These are phyloP conservation scores for Plumapathes pennacea DNA, from an alignment of 92 coral and sea anemone species.

Conservation along the genomic window DNA sequence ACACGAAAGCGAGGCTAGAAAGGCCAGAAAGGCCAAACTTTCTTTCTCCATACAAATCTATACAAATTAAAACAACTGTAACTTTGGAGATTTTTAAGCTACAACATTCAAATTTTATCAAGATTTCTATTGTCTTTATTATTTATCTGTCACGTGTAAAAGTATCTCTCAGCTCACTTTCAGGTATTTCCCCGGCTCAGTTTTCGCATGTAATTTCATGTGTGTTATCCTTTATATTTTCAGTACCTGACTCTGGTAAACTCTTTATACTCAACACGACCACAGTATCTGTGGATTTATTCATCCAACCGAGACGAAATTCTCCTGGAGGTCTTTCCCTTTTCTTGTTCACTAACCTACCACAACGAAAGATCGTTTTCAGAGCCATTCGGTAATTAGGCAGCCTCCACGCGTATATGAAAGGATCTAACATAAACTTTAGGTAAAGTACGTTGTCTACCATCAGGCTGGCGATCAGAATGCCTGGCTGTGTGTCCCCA, in stretches of 20 bases:
- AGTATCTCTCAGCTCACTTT: no score
- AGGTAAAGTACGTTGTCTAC: constrained; percentile 3
- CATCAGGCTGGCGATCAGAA: not conserved
- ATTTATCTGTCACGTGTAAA: no score
- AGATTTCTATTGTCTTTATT: no score
- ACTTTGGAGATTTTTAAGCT: no score
- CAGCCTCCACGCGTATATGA: constrained; percentile 20
- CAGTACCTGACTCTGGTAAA: not conserved
- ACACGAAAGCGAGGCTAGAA: no score
- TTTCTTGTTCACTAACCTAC: not conserved
- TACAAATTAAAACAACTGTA: no score
- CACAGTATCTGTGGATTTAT: constrained; percentile 7
- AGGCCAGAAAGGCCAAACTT: no score
- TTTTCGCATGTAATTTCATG: no score
- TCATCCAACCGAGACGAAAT: not conserved
- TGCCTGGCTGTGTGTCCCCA: not conserved
- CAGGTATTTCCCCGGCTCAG: no score
- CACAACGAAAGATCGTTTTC: not conserved
- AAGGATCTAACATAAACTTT: constrained; percentile 6
- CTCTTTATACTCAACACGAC: not conserved
- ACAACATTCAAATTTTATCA: no score
- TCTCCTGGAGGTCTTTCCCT: not conserved
- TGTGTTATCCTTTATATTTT: no score
- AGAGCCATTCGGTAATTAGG: constrained; percentile 6
- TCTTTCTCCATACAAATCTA: no score